Percentiles rank a stretch among this genome's conserved stretches.
phyloP scores from a whole-genome alignment of 2,797 vertebrate species.

The Phataginus tricuspis region DNA sequence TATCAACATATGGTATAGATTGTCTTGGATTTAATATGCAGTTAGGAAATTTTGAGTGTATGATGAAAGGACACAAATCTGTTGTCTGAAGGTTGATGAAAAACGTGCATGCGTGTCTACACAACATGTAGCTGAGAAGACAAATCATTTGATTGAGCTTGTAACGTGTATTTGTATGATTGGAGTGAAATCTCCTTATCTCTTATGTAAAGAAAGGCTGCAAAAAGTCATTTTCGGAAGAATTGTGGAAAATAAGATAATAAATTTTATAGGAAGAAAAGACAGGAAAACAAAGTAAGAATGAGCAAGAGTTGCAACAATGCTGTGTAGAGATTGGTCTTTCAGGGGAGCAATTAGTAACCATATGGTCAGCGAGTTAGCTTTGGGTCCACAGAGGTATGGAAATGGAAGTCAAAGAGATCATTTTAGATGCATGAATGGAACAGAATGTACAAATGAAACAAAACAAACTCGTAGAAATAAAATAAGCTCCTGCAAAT shows the following conservation, averaged over 20 bases:
- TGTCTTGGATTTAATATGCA: not conserved
- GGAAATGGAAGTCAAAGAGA: not conserved
- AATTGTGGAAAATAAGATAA: not conserved
- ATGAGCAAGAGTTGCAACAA: not conserved
- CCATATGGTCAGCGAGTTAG: not conserved
- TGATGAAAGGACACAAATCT: not conserved
- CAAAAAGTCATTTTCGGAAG: not conserved
- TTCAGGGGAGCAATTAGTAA: not conserved
- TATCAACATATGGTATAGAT: not conserved
- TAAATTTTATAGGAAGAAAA: not conserved
- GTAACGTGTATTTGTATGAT: not conserved
- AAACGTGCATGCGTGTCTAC: not conserved
- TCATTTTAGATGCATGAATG: not conserved
- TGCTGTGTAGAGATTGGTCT: not conserved
- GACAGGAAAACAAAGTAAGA: not conserved
- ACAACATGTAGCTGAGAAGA: not conserved
- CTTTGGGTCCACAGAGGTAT: not conserved
- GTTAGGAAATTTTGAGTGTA: not conserved
- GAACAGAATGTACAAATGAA: conserved; percentile 16
- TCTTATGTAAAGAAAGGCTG: not conserved
- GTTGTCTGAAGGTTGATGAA: not conserved
- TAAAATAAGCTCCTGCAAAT: not conserved
- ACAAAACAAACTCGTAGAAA: not conserved
- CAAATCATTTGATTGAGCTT: not conserved
- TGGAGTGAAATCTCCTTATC: not conserved